A percentile compares a stretch with the other conserved stretches of the same genome.
Conservation (phyloP, 2,888 invertebrate species). For the Meteorus cinctellus region DNA sequence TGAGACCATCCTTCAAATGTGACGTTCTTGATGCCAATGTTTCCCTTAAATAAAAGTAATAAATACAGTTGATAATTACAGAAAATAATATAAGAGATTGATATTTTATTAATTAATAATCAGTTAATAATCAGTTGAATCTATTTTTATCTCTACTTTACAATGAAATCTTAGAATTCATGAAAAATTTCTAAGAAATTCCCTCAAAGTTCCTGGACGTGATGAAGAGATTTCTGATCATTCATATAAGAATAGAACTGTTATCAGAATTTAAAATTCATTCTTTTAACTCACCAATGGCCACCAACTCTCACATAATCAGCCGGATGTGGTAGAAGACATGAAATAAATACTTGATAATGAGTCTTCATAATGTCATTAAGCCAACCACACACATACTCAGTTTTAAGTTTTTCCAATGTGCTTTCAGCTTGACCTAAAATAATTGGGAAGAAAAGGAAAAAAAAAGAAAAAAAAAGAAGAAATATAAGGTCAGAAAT, state of each 20-base stretch:
- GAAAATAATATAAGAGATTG: too few relatives aligned
- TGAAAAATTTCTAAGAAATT: too few relatives aligned
- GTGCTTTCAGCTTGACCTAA: slow-evolving; percentile 87
- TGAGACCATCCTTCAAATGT: slow-evolving; percentile 95
- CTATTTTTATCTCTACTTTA: too few relatives aligned
- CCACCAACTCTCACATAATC: slow-evolving; percentile 97
- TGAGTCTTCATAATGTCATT: slow-evolving; percentile 87
- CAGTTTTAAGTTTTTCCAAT: slow-evolving; percentile 92
- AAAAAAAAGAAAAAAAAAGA: slow-evolving; percentile 20
- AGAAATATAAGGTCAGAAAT: not conserved
- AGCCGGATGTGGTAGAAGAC: slow-evolving; percentile 95
- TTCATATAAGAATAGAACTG: not conserved
- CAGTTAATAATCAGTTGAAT: too few relatives aligned
- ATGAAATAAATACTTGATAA: slow-evolving; percentile 92
- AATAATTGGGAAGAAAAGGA: slow-evolving; percentile 42
- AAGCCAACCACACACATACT: slow-evolving; percentile 95
- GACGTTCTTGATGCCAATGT: slow-evolving; percentile 89
- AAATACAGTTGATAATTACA: too few relatives aligned
- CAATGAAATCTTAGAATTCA: too few relatives aligned
- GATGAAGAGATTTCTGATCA: too few relatives aligned
- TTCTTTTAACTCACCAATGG: slow-evolving; percentile 81
- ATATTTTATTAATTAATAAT: too few relatives aligned
- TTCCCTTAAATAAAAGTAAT: slow-evolving; percentile 77
- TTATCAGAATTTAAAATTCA: not conserved
- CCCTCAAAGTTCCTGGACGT: too few relatives aligned